phyloP scores from a whole-genome alignment of 2,113 vertebrate species.

The Scopus umbretta region DNA sequence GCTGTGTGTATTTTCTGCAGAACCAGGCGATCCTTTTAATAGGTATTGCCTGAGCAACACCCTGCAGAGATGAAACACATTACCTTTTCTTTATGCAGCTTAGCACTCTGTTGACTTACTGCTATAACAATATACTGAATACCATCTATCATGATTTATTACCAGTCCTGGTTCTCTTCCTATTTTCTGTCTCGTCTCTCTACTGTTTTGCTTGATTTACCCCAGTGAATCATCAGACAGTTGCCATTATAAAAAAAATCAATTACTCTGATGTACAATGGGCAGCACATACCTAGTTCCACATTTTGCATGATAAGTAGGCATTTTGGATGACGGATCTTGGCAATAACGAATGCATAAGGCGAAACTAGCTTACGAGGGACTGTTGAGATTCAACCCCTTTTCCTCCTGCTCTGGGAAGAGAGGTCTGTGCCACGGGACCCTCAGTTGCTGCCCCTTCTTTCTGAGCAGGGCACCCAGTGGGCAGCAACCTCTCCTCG shows the following conservation, averaged over 20 bases:
- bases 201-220: slow-evolving; percentile 24
- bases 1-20: slow-evolving; percentile 8
- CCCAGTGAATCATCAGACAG: background rate
- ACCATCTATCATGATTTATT: background rate
- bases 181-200: background rate
- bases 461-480: background rate
- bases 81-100: slow-evolving; percentile 27
- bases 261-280: slow-evolving; percentile 7
- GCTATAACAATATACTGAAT: background rate
- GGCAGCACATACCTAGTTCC: background rate
- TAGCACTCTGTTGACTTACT: slow-evolving; percentile 3
- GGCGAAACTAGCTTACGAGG: background rate
- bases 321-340: background rate
- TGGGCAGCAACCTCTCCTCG: background rate
- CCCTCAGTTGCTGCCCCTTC: background rate
- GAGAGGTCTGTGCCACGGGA: background rate
- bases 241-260: slow-evolving; percentile 28
- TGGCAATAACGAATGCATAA: background rate
- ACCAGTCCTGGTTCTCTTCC: background rate
- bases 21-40: background rate
- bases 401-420: background rate
- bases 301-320: background rate
- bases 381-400: background rate
- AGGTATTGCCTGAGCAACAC: background rate
- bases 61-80: slow-evolving; percentile 25